phyloP scores from a whole-genome alignment of 2,113 vertebrate genomes.

The Neolamprologus devosi region DNA sequence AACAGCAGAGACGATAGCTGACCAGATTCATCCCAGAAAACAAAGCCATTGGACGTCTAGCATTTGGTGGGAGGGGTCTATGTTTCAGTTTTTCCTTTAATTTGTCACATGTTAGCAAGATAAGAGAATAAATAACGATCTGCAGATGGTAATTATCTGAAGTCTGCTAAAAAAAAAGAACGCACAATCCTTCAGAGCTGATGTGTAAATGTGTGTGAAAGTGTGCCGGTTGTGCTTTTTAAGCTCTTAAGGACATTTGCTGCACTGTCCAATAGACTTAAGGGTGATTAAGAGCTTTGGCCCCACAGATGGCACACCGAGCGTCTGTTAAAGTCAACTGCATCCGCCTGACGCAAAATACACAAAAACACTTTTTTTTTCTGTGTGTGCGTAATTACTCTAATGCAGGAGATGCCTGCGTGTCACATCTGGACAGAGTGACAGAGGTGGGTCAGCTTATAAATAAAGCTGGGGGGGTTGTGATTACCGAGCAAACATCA shows the following conservation, averaged over 20 bases:
- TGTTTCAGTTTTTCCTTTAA: neutral
- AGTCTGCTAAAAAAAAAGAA: neutral
- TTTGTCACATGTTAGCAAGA: neutral
- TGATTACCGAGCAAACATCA: neutral
- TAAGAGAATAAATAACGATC: neutral
- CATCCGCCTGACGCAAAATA: neutral
- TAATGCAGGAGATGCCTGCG: neutral
- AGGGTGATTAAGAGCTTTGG: constrained; percentile 58
- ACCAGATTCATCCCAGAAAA: neutral
- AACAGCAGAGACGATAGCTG: accelerated
- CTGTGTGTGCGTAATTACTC: constrained; percentile 4
- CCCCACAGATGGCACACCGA: constrained; percentile 7
- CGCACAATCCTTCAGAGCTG: neutral
- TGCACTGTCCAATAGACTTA: constrained; percentile 21
- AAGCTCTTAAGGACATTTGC: constrained; percentile 59
- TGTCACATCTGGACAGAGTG: neutral
- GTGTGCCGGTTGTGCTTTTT: constrained; percentile 43
- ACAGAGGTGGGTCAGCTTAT: neutral
- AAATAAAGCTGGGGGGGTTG: neutral
- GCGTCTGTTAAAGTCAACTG: constrained; percentile 6
- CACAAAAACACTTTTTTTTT: neutral
- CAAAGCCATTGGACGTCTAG: neutral
- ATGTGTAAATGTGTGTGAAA: constrained; percentile 20
- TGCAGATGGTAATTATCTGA: neutral
- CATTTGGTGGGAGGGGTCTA: neutral